Conservation (phyloP, 2,797 vertebrate species). For the Phrynocephalus vlangalii region DNA sequence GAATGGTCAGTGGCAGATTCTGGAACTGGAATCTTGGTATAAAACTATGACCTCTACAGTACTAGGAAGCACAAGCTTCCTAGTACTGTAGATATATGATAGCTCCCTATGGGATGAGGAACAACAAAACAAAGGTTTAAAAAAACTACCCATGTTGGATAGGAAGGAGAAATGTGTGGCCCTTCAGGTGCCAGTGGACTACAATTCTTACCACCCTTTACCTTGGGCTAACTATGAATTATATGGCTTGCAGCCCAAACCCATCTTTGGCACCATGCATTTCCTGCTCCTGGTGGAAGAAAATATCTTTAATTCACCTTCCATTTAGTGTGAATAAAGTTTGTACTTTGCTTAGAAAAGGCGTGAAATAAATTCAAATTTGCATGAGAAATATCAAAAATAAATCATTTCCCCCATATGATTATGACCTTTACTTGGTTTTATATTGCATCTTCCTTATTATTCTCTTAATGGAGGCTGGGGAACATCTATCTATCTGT, state of each 20-base stretch:
- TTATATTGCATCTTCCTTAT: no score
- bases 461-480: no score
- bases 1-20: no score
- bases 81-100: neutral
- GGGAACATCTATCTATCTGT: no score
- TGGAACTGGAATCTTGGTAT: no score
- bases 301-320: neutral
- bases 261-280: neutral
- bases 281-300: neutral
- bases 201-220: neutral
- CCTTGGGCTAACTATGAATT: neutral
- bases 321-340: neutral
- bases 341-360: neutral
- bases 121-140: neutral
- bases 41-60: no score
- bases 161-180: neutral
- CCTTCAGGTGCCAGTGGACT: neutral
- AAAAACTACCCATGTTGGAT: neutral
- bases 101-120: no score
- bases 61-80: no score
- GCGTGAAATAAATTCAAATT: neutral
- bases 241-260: neutral
- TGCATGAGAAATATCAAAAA: no score
- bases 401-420: no score
- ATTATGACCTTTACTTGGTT: no score